Evolutionary conservation across 2,888 invertebrate genomes (phyloP), one percentile per base, ranked within the genome.

Genomic region (Idaea biselata): DNA sequence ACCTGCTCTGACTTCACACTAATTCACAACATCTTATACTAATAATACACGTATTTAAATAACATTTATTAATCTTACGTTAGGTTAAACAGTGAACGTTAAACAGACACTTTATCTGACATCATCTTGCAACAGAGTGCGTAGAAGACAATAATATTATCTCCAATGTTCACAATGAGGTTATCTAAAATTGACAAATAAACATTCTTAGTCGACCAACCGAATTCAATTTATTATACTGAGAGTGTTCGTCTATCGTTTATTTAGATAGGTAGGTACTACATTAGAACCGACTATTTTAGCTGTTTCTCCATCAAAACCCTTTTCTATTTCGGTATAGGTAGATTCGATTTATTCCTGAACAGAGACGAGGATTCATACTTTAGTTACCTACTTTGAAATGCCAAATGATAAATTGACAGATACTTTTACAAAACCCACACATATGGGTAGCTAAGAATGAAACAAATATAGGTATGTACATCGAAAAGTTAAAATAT

Each of bases 151-250:
- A 68, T 64, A 66, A 66, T 54, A 68, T 63, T 69, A 68, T 68
- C 67, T 64, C 14, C 60, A 66, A 60, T 58, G 32, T 58, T 66
- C 62, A 67, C 63, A 68, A 69, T 69, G 64, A 66, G 69, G 71
- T 71, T 71, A 71, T 69, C 69, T 62, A 44, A 63, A 60, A 65
- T 58, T 57, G 54, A 61, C 60, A 55, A 67, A 65, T 62, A 63
- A 68, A 70, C 63, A 63, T 67, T 66, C 66, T 62, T 64, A 63
- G 58, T 58, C 44, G 14, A 44, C 44, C 44, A 14, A 44, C 44
- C 44, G 44, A 44, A n/a, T 16, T 60, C 64, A 60, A 62, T 67
- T 63, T 63, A 56, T 60, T 44, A 44, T 63, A 68, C 62, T 62
- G 44, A 61, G 25, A 57, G 58, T 55, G 58, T 61, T 44, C 44